These are phyloP conservation scores for Spondyliosoma cantharus DNA, from an alignment of 2,797 vertebrate genomes.

Conservation along the genomic window DNA sequence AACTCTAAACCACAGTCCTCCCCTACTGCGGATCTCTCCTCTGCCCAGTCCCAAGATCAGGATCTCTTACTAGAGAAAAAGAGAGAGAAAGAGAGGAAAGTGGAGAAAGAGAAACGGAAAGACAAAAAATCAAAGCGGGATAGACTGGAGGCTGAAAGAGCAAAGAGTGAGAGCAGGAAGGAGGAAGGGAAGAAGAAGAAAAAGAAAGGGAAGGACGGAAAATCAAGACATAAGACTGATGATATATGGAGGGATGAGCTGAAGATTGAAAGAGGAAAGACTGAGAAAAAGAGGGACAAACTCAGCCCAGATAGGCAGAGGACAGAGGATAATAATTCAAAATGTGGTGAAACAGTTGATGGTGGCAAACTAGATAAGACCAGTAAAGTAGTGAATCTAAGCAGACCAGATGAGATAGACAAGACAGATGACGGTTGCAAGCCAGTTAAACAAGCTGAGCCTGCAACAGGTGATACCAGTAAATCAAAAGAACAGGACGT, in stretches of 20 bases:
- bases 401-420: conserved; percentile 62
- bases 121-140: conserved; percentile 75
- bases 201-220: conserved; percentile 74
- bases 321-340: conserved; percentile 59
- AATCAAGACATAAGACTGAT: conserved; percentile 59
- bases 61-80: conserved; percentile 58
- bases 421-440: conserved; percentile 63
- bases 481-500: conserved; percentile 78
- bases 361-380: conserved; percentile 59
- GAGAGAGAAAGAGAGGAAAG: conserved; percentile 72
- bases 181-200: conserved; percentile 76
- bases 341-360: conserved; percentile 59
- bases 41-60: conserved; percentile 58
- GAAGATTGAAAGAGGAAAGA: conserved; percentile 64
- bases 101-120: conserved; percentile 76
- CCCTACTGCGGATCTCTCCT: conserved; percentile 49
- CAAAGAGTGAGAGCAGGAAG: conserved; percentile 60
- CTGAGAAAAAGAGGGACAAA: conserved; percentile 71
- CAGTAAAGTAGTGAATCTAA: conserved; percentile 49
- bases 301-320: conserved; percentile 65
- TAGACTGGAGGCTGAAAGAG: conserved; percentile 52
- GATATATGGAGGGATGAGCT: conserved; percentile 62
- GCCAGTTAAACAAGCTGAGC: conserved; percentile 71
- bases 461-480: conserved; percentile 71
- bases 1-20: conserved; percentile 66